These are phyloP conservation scores for Therioaphis trifolii DNA, from an alignment of 2,888 invertebrate genomes.

Conservation along the genomic window DNA sequence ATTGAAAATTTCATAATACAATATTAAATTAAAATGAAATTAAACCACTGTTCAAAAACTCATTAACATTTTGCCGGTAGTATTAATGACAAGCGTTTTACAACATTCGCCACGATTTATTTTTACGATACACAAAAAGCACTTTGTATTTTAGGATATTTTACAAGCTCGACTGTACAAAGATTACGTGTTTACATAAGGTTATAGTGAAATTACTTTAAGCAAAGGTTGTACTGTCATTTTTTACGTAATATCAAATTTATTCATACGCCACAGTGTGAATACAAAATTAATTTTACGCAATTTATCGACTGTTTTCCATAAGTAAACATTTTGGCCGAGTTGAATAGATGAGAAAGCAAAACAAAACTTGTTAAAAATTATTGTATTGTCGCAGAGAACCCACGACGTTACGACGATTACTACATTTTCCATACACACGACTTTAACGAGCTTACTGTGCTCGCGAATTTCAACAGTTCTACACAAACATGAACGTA, in stretches of 20 bases:
- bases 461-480: constrained; percentile 15
- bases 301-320: constrained; percentile 11
- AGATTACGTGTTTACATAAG: constrained; percentile 36
- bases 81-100: constrained; percentile 4
- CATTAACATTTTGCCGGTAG: too few relatives aligned
- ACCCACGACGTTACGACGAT: neutral
- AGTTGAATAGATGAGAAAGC: neutral
- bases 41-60: neutral
- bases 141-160: neutral
- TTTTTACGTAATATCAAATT: constrained; percentile 31
- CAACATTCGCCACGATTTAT: neutral
- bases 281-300: constrained; percentile 40
- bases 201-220: neutral
- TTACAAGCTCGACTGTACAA: constrained; percentile 29
- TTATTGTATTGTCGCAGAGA: neutral
- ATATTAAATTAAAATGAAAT: neutral
- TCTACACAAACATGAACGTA: neutral
- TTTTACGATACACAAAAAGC: neutral
- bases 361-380: constrained; percentile 27
- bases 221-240: constrained; percentile 17
- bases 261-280: neutral
- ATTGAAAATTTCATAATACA: neutral
- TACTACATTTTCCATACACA: constrained; percentile 11
- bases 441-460: neutral
- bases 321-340: constrained; percentile 10